A percentile compares a stretch with the other conserved stretches of the same genome.
phyloP scores from a whole-genome alignment of 1,140 invertebrate genomes.

The Oscheius sp. region DNA sequence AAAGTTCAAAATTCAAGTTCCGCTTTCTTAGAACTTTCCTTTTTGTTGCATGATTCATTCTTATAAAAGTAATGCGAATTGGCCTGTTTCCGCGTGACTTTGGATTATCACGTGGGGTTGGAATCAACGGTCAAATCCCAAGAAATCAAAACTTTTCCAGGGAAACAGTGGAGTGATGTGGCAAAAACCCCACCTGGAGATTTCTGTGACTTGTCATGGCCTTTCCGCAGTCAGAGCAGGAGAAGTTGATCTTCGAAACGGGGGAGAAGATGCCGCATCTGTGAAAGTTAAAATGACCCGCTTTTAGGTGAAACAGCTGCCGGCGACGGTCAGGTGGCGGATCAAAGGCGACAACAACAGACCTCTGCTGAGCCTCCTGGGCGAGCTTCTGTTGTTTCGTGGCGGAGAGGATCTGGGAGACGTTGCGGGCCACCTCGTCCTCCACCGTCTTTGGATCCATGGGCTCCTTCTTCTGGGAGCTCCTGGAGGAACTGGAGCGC shows the following conservation, averaged over 20 bases:
- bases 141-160: too few relatives aligned
- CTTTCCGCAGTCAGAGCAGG: not conserved
- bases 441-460: constrained; percentile 6
- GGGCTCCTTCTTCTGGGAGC: not conserved
- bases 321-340: not conserved
- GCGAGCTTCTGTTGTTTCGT: not conserved
- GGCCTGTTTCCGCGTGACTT: too few relatives aligned
- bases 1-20: too few relatives aligned
- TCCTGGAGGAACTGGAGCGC: not conserved
- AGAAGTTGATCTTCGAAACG: not conserved
- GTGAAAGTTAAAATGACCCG: not conserved
- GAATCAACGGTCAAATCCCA: too few relatives aligned
- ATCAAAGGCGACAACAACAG: not conserved
- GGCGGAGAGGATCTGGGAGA: not conserved
- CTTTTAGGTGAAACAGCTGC: constrained; percentile 7
- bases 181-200: not conserved
- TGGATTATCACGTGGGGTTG: too few relatives aligned
- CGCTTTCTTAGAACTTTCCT: too few relatives aligned
- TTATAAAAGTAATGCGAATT: too few relatives aligned
- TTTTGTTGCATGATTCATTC: too few relatives aligned
- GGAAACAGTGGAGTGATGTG: too few relatives aligned
- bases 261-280: not conserved
- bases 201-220: not conserved
- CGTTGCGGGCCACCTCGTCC: constrained; percentile 1
- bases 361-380: constrained; percentile 2